A percentile compares a stretch with the other conserved stretches of the same genome.
Conservation (phyloP, 2,113 vertebrate species). For the Oreochromis tanganicae region DNA sequence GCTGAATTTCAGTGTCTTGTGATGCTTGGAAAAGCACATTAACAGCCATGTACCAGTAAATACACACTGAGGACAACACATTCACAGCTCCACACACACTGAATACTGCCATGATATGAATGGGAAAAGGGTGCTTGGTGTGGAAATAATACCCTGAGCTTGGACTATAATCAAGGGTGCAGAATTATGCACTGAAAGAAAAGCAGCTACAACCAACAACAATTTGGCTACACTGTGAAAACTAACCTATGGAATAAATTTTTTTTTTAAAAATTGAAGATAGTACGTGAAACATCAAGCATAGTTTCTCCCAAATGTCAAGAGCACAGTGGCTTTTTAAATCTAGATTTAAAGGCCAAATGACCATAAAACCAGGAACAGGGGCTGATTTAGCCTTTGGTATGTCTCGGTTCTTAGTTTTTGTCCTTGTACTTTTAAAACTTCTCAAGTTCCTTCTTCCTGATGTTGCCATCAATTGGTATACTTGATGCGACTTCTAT, state of each 20-base stretch:
- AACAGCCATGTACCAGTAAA: neutral
- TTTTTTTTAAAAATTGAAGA: neutral
- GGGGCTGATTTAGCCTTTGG: neutral
- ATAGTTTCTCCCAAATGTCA: neutral
- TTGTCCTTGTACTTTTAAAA: neutral
- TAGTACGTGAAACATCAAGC: neutral
- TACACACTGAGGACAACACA: neutral
- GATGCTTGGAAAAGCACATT: neutral
- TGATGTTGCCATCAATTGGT: neutral
- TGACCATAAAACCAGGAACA: neutral
- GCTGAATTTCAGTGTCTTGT: neutral
- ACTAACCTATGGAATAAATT: accelerated
- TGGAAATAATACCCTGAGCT: neutral
- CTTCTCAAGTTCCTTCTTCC: neutral
- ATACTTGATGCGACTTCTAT: neutral
- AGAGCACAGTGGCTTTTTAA: neutral
- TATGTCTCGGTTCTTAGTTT: neutral
- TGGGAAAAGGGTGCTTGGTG: neutral
- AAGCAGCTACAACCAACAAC: neutral
- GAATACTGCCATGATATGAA: neutral
- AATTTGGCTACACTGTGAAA: neutral
- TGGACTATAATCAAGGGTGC: neutral
- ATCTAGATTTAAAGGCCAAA: neutral
- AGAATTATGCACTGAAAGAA: neutral
- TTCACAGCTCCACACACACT: neutral